Conservation (phyloP, 92 coral and sea anemone species). For the Palythoa caribaeorum region DNA sequence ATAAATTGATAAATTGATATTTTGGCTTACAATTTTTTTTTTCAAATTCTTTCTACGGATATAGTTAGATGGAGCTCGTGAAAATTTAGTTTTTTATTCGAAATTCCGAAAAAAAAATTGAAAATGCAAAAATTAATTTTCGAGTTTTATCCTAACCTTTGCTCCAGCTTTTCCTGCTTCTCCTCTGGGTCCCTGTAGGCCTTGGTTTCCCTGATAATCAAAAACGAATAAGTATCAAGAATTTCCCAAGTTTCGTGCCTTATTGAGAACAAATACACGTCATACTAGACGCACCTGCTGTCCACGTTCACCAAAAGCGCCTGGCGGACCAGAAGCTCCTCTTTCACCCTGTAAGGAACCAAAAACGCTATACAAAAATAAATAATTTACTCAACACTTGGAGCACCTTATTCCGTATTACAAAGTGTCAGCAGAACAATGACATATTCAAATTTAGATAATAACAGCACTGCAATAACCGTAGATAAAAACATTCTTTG, state of each 20-base stretch:
- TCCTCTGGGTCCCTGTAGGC: background rate
- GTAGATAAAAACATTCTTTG: no score
- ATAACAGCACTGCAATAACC: no score
- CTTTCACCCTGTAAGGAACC: conserved; percentile 12
- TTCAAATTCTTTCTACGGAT: no score
- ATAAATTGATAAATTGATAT: no score
- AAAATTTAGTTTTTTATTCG: no score
- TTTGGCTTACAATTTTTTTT: no score
- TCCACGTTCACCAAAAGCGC: conserved; percentile 1
- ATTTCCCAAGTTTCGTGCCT: background rate
- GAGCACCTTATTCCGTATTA: background rate
- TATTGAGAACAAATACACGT: background rate
- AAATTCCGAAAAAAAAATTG: no score
- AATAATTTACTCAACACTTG: background rate
- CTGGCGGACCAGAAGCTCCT: conserved; percentile 19
- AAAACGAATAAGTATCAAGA: no score
- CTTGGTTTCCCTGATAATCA: background rate
- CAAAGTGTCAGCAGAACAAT: no score
- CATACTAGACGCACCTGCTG: background rate
- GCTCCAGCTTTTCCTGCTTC: background rate
- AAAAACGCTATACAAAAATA: background rate
- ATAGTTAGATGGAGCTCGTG: no score
- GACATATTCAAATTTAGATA: no score
- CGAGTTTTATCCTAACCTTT: background rate
- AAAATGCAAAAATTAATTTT: no score